Base-by-base conservation (phyloP, 1,140 invertebrate species). In the Geopemphigus sp. region DNA sequence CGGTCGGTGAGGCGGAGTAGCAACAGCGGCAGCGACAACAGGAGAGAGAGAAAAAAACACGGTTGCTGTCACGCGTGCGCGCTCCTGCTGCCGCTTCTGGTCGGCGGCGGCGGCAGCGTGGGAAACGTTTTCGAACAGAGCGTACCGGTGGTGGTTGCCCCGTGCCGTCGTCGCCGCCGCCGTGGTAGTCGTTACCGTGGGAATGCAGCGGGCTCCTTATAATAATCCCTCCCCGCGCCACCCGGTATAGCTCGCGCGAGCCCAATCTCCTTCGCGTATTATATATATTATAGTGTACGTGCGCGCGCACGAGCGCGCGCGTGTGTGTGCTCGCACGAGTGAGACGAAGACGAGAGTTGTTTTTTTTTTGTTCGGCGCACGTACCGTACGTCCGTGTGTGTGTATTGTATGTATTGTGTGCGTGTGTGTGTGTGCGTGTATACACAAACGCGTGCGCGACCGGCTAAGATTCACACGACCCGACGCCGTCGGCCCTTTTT, bases 181-280 rank as follows among this genome's bases (percentile, higher is more conserved):
- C 53, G 53, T 54, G 32, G 63, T 64, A 64, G 29, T 68, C 32
- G 64, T 80, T 80, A 80, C 68, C 68, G 70, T 81, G 66, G 70
- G 54, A 72, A 81, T 73, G 54, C 57, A 73, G 80, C 57, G 80
- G 57, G 80, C 70, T 70, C 59, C 66, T 81, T 70, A 61, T 68
- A 72, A 57, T 70, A 70, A 73, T 70, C 70, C 12, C 1, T 8
- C 17, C 80, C 56, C 57, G 0, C 17, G 39, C 24, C 15, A 24
- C n/a, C 39, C 47, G 17, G 45, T 57, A 24, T 56, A 10, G 24
- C 59, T n/a, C 53, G 50, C 32, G 66, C 66, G 80, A 63, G 53
- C 80, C 45, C 63, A 54, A 80, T 70, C 63, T 80, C 63, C 63
- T 80, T 70, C 29, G 22, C 80, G 56, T 74, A 74, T 39, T 74